A percentile compares a stretch with the other conserved stretches of the same genome.
phyloP scores from a whole-genome alignment of 2,888 invertebrate species.

The Phrixothrix hirtus region DNA sequence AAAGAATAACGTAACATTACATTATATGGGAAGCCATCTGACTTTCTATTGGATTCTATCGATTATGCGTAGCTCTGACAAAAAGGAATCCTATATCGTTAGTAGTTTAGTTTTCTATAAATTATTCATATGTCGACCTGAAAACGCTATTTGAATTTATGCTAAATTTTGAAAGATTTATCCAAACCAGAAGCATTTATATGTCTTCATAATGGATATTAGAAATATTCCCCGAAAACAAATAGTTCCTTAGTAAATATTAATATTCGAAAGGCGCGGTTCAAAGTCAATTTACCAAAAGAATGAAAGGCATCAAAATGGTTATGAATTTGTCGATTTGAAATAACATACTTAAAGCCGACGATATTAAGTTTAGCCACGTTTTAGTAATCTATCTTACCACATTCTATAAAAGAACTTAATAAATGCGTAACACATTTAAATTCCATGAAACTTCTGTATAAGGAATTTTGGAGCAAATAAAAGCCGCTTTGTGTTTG shows the following conservation, averaged over 20 bases:
- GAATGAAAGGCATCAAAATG: background rate
- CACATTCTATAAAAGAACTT: background rate
- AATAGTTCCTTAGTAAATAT: background rate
- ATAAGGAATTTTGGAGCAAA: background rate
- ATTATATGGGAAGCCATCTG: slow-evolving; percentile 21
- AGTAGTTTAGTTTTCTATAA: slow-evolving; percentile 20
- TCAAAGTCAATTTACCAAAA: too few relatives aligned
- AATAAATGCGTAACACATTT: background rate
- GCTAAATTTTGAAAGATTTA: slow-evolving; percentile 23
- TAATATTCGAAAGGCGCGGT: background rate
- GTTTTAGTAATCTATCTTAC: background rate
- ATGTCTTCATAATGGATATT: slow-evolving; percentile 18
- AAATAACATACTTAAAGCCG: too few relatives aligned
- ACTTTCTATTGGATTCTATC: slow-evolving; percentile 24
- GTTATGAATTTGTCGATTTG: background rate
- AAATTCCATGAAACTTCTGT: background rate
- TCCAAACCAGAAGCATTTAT: slow-evolving; percentile 15
- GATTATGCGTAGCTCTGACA: slow-evolving; percentile 16
- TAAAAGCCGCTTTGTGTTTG: background rate
- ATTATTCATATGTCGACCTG: slow-evolving; percentile 22
- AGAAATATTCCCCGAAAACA: slow-evolving; percentile 9
- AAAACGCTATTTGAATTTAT: slow-evolving; percentile 22
- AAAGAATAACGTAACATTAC: too few relatives aligned
- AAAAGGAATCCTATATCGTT: slow-evolving; percentile 24
- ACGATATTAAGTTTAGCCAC: background rate